Conservation (phyloP, 2,888 invertebrate species). For the Drosophila mulleri region DNA sequence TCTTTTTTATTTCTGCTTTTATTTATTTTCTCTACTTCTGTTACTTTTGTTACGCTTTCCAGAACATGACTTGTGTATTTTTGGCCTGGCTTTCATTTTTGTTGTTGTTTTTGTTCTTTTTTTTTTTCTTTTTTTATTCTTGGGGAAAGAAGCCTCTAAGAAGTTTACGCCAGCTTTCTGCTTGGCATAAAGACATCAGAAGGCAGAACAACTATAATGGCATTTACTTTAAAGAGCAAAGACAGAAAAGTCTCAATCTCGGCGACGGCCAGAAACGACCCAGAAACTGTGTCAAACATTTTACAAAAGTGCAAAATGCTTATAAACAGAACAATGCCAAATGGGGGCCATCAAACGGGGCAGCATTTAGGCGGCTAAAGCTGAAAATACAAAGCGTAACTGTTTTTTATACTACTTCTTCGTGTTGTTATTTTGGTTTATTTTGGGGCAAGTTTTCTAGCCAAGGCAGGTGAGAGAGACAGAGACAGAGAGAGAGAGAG, state of each 20-base stretch:
- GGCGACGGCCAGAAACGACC: conserved; percentile 21
- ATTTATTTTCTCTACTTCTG: conserved; percentile 49
- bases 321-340: conserved; percentile 72
- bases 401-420: conserved; percentile 40
- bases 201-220: conserved; percentile 56
- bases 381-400: conserved; percentile 72
- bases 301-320: conserved; percentile 72
- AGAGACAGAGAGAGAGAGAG: conserved; percentile 6
- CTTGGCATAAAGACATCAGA: conserved; percentile 52
- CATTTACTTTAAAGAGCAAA: conserved; percentile 69
- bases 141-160: conserved; percentile 24
- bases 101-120: neutral
- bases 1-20: conserved; percentile 37
- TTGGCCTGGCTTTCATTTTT: conserved; percentile 67
- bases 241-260: conserved; percentile 61
- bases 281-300: conserved; percentile 78
- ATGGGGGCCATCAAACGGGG: conserved; percentile 70
- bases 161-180: conserved; percentile 60
- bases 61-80: conserved; percentile 74
- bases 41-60: conserved; percentile 78
- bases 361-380: conserved; percentile 61
- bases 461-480: conserved; percentile 35
- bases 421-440: conserved; percentile 18
- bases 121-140: neutral
- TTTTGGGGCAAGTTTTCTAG: conserved; percentile 19